Conservation (phyloP, 2,888 invertebrate species). For the Ceraclea dissimilis region DNA sequence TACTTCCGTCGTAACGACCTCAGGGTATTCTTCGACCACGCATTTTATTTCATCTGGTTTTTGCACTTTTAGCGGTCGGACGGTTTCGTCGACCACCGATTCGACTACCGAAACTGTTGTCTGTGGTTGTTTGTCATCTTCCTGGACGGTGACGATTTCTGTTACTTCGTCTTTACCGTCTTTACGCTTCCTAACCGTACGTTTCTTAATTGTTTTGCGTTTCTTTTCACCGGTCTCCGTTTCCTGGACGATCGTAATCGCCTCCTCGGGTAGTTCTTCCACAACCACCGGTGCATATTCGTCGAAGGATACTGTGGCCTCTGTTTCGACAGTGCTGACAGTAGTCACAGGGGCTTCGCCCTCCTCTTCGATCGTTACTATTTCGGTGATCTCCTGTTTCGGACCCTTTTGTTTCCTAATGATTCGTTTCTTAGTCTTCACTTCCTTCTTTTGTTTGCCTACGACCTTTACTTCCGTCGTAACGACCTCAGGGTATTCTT, state of each 20-base stretch:
- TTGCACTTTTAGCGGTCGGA: not conserved
- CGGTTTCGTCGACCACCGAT: not conserved
- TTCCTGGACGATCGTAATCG: conserved; percentile 28
- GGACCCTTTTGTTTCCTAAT: conserved; percentile 33
- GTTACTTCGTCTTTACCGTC: too few relatives aligned
- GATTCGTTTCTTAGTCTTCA: conserved; percentile 35
- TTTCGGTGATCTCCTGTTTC: conserved; percentile 39
- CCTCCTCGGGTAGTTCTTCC: conserved; percentile 28
- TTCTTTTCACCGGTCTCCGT: too few relatives aligned
- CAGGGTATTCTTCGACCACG: conserved; percentile 28
- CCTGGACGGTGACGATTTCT: too few relatives aligned
- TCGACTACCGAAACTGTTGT: too few relatives aligned
- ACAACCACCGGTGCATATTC: not conserved
- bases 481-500: conserved; percentile 28
- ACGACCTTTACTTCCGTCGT: conserved; percentile 26
- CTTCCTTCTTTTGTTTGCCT: conserved; percentile 23
- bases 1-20: conserved; percentile 27
- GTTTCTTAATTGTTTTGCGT: too few relatives aligned
- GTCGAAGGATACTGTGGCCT: not conserved
- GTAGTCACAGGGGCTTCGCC: conserved; percentile 30
- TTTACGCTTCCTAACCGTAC: too few relatives aligned
- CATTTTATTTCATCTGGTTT: conserved; percentile 26
- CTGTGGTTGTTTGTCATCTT: too few relatives aligned
- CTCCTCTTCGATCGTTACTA: conserved; percentile 29
- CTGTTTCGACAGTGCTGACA: not conserved